These are phyloP conservation scores for Lepidurus couesii DNA, from an alignment of 1,140 invertebrate species.

Conservation along the genomic window DNA sequence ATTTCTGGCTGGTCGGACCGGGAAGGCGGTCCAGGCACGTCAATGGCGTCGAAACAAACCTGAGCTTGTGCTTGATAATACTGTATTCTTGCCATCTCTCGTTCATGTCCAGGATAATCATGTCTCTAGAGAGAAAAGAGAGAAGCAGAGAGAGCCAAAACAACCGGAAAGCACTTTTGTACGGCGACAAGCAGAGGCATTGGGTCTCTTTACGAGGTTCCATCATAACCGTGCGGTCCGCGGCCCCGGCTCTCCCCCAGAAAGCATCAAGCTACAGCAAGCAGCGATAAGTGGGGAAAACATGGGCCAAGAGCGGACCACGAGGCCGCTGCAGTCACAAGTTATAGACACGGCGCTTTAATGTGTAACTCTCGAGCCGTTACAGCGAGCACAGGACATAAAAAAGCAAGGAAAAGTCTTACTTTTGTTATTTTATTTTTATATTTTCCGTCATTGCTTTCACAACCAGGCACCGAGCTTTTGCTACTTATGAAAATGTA, in stretches of 20 bases:
- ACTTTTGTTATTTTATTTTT: background rate
- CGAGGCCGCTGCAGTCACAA: constrained; percentile 3
- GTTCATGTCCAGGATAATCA: constrained; percentile 6
- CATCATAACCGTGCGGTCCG: background rate
- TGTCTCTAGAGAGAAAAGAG: background rate
- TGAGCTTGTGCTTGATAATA: background rate
- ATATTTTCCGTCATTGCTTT: background rate
- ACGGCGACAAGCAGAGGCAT: background rate
- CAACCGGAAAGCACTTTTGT: background rate
- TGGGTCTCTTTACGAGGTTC: constrained; percentile 8
- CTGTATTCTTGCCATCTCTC: background rate
- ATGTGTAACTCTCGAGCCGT: constrained; percentile 9
- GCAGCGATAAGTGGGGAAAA: constrained; percentile 21
- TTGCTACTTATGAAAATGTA: background rate
- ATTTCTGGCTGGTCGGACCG: background rate
- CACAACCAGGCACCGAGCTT: background rate
- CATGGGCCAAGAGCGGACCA: background rate
- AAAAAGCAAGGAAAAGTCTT: background rate
- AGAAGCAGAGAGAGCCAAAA: background rate
- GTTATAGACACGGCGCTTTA: constrained; percentile 18
- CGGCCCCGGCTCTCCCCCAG: background rate
- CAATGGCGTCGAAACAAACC: constrained; percentile 17
- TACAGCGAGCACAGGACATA: background rate
- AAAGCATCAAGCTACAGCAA: constrained; percentile 9
- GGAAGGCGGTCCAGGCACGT: background rate